Evolutionary conservation across 2,113 vertebrate genomes (phyloP).

Genomic region (Gracilinanus agilis): DNA sequence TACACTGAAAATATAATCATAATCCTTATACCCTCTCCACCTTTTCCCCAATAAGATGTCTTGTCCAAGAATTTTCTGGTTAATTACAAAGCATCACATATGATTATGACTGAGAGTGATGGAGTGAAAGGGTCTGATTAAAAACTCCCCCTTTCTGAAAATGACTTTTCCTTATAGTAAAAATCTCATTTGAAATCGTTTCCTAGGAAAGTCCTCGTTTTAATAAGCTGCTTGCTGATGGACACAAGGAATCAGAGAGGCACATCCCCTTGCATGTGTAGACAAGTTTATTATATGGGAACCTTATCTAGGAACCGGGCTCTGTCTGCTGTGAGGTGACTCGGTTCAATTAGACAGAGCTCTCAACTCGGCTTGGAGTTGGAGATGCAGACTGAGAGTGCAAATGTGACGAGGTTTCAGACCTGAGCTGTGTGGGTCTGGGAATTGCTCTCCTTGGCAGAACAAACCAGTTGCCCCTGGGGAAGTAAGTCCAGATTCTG

Average conservation of each 20-base stretch:
- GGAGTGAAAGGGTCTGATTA: neutral
- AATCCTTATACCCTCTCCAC: neutral
- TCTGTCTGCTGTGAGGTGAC: neutral
- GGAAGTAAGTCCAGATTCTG: constrained; percentile 12
- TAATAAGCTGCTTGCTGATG: neutral
- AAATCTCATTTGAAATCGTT: constrained; percentile 14
- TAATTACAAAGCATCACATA: neutral
- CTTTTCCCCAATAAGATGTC: neutral
- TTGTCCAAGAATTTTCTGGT: neutral
- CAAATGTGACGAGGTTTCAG: constrained; percentile 10
- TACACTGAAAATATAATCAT: neutral
- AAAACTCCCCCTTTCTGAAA: constrained; percentile 26
- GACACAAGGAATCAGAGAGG: neutral
- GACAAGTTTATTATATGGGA: neutral
- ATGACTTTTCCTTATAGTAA: neutral
- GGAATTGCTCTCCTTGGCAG: neutral
- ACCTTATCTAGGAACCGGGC: neutral
- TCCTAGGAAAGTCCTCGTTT: neutral
- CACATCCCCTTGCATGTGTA: neutral
- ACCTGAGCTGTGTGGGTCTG: neutral
- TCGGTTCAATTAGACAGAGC: constrained; percentile 46
- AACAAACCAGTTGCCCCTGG: constrained; percentile 8
- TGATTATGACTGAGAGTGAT: neutral
- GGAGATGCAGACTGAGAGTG: neutral
- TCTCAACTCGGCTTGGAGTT: neutral